Conservation (phyloP, 2,888 invertebrate species). For the Camptogramma bilineatum region DNA sequence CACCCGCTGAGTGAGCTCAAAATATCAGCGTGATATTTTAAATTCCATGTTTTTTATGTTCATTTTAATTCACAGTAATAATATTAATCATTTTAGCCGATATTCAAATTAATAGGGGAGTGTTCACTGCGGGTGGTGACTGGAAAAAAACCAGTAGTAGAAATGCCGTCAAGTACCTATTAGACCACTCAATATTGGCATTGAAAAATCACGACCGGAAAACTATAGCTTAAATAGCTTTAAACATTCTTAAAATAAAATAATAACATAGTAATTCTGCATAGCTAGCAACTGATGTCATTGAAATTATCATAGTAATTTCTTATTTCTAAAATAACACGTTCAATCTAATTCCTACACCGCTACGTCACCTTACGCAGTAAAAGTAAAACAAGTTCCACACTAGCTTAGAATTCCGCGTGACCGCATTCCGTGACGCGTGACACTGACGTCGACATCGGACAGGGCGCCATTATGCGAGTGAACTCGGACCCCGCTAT, state of each 20-base stretch:
- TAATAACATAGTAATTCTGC: neutral
- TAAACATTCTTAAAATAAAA: neutral
- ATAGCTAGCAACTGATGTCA: neutral
- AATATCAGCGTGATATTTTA: slow-evolving; percentile 38
- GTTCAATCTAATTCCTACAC: neutral
- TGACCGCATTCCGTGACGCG: slow-evolving; percentile 55
- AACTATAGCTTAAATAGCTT: too few species aligned
- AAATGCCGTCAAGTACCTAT: slow-evolving; percentile 10
- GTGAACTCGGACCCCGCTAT: slow-evolving; percentile 57
- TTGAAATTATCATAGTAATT: neutral
- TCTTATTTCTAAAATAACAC: neutral
- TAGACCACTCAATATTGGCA: neutral
- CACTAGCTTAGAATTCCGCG: slow-evolving; percentile 25
- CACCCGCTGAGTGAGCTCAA: slow-evolving; percentile 41
- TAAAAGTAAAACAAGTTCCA: slow-evolving; percentile 34
- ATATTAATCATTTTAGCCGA: slow-evolving; percentile 40
- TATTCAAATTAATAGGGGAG: slow-evolving; percentile 34
- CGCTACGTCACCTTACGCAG: slow-evolving; percentile 4
- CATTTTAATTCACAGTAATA: slow-evolving; percentile 39
- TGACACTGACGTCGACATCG: slow-evolving; percentile 54
- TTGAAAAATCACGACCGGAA: neutral
- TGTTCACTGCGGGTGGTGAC: slow-evolving; percentile 36
- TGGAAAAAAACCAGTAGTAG: slow-evolving; percentile 7
- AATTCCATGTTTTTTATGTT: slow-evolving; percentile 37
- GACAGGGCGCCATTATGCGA: slow-evolving; percentile 57